Base-by-base conservation (phyloP, 2,113 vertebrate species). In the Chelonoidis abingdonii region DNA sequence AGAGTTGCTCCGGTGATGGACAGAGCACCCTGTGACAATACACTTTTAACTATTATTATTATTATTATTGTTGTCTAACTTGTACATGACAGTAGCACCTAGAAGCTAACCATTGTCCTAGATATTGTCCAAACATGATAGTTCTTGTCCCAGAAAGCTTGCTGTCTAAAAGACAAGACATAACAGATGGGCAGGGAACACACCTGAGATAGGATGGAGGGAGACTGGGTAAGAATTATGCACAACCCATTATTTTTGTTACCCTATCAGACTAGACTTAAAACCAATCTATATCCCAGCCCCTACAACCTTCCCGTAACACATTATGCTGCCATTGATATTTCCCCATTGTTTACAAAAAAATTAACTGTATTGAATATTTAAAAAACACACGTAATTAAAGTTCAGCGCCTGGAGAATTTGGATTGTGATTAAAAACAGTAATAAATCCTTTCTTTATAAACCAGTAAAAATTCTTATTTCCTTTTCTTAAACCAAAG, bases 381-480 rank as follows among this genome's bases (percentile, higher is more conserved):
- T 22, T 25, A 27, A 9, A 22, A 19, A 27, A 90, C 52, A 88
- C 50, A 65, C 89, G 11, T 14, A 35, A 92, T 88, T 93, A 53
- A 22, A 24, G 35, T 65, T 94, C 90, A 87, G 88, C 95, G 38
- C 53, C 22, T 80, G 25, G 82, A 11, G 57, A 93, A 24, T 80
- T 57, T 86, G 14, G 29, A 78, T 57, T 35, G 83, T 80, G 24
- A 94, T 95, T 87, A 80, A 69, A 91, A 91, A 84, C 27, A 91
- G 47, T 78, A 88, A 47, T 90, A 22, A 83, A 89, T 79, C 29
- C 59, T 13, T 17, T 53, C 14, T 72, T 87, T 90, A 96, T 81
- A 84, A 83, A 85, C 91, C 29, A 92, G 69, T 57, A 94, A 97
- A 94, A 38, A 86, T 1, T 12, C 21, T 22, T 86, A 80, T 89